Evolutionary conservation across 2,797 vertebrate genomes (phyloP).

Genomic region (Sebastes steindachneri): DNA sequence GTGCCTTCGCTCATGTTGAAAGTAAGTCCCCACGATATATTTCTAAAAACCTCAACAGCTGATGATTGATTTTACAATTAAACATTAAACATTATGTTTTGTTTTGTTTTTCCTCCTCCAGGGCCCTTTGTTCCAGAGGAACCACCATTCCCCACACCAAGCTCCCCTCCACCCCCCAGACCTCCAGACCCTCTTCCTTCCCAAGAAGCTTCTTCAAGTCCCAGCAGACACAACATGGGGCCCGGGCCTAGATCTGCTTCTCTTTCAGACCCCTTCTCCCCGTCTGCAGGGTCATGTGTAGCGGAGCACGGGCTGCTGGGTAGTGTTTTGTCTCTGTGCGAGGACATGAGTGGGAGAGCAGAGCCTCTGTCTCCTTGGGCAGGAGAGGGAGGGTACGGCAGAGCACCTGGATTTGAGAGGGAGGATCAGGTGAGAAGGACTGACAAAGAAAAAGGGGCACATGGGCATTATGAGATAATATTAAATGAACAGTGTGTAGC

Average conservation of each 20-base stretch:
- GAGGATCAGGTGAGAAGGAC: conserved; percentile 92
- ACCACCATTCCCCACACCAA: conserved; percentile 86
- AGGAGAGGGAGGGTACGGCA: conserved; percentile 90
- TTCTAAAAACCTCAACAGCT: neutral
- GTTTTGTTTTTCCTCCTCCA: conserved; percentile 56
- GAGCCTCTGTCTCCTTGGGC: conserved; percentile 84
- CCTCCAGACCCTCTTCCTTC: conserved; percentile 73
- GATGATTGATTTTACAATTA: neutral
- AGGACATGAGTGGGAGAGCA: conserved; percentile 84
- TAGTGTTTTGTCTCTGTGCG: conserved; percentile 86
- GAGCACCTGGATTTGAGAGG: conserved; percentile 96
- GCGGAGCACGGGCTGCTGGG: conserved; percentile 91
- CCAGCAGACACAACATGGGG: conserved; percentile 65
- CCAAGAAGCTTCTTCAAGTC: conserved; percentile 87
- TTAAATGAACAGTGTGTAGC: neutral
- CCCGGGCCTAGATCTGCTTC: conserved; percentile 29
- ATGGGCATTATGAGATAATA: neutral
- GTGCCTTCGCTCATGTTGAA: conserved; percentile 98
- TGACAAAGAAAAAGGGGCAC: conserved; percentile 11
- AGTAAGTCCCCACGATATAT: conserved; percentile 83
- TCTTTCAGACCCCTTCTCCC: conserved; percentile 78
- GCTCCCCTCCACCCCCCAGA: conserved; percentile 76
- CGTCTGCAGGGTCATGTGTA: conserved; percentile 83
- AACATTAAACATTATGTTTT: neutral
- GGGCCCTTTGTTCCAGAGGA: conserved; percentile 90